phyloP scores from a whole-genome alignment of 2,113 vertebrate species.

The Leptobrachium ailaonicum region DNA sequence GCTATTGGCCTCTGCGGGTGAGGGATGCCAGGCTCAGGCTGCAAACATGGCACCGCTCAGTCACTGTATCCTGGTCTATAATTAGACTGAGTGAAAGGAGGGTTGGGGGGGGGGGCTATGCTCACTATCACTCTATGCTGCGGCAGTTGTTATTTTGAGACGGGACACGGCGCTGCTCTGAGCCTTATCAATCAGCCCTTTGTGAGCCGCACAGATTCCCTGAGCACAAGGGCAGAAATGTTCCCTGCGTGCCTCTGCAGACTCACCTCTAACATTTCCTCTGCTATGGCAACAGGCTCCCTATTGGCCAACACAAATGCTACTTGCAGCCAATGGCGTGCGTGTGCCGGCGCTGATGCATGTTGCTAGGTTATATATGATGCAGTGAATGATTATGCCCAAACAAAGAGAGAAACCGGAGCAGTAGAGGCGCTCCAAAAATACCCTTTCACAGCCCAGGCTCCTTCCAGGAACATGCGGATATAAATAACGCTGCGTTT shows the following conservation, averaged over 20 bases:
- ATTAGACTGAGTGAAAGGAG: constrained; percentile 1
- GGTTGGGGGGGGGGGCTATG: not conserved
- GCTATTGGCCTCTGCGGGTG: too few relatives aligned
- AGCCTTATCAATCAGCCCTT: constrained; percentile 42
- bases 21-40: too few relatives aligned
- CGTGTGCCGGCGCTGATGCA: constrained; percentile 81
- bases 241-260: constrained; percentile 49
- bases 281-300: constrained; percentile 84
- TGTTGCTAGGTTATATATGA: constrained; percentile 90
- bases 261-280: constrained; percentile 73
- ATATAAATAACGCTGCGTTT: constrained; percentile 60
- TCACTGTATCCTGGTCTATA: constrained; percentile 1
- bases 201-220: constrained; percentile 41
- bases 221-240: constrained; percentile 45
- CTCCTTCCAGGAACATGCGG: constrained; percentile 63
- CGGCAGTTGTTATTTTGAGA: constrained; percentile 1
- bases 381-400: constrained; percentile 83
- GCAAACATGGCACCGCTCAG: too few relatives aligned
- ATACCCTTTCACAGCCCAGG: constrained; percentile 52
- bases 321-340: constrained; percentile 81
- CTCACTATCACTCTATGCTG: not conserved
- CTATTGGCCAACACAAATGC: constrained; percentile 79
- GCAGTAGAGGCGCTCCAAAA: constrained; percentile 60
- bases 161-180: not conserved
- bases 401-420: constrained; percentile 71